phyloP scores from a whole-genome alignment of 2,113 vertebrate genomes.

The Calidris pygmaea region DNA sequence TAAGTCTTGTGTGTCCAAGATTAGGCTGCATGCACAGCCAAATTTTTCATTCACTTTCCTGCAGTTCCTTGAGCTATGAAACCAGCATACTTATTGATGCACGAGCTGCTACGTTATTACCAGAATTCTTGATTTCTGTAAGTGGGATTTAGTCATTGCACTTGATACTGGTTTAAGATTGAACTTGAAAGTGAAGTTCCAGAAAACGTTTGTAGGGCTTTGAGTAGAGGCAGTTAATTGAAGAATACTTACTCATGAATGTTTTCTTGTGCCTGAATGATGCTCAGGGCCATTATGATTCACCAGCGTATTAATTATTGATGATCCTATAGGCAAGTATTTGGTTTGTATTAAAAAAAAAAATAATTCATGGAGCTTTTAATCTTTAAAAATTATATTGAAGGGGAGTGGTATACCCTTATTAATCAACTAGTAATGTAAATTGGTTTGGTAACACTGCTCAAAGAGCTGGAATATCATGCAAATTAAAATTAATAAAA shows the following conservation, averaged over 20 bases:
- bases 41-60: neutral
- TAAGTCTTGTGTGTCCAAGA: neutral
- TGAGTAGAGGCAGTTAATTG: neutral
- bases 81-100: neutral
- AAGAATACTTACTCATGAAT: neutral
- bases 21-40: neutral
- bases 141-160: neutral
- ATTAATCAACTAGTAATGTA: neutral
- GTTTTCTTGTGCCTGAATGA: neutral
- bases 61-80: neutral
- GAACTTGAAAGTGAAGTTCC: neutral
- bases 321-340: neutral
- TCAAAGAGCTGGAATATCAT: neutral
- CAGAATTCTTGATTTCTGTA: neutral
- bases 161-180: neutral
- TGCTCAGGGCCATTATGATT: neutral
- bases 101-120: neutral
- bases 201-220: neutral
- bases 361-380: neutral
- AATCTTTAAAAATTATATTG: neutral
- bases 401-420: neutral
- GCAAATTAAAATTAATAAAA: neutral
- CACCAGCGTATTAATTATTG: neutral
- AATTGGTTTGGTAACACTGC: neutral
- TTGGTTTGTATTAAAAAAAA: neutral